A percentile compares a stretch with the other conserved stretches of the same genome.
These are phyloP conservation scores for Urocitellus parryii DNA, from an alignment of 2,113 vertebrate species.

Conservation along the genomic window DNA sequence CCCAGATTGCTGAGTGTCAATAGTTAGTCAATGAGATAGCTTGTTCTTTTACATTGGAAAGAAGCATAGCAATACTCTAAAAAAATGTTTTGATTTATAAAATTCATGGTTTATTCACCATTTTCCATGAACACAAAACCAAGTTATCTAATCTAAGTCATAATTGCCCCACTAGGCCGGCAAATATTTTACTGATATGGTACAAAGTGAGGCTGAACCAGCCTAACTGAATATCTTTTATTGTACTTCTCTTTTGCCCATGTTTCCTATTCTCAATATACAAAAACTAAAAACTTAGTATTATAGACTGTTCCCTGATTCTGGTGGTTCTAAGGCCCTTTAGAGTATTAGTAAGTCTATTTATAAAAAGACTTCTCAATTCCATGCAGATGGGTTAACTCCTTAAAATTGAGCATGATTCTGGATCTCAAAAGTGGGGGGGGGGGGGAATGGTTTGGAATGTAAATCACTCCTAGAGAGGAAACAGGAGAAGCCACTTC, in stretches of 20 bases:
- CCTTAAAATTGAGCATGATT: background rate
- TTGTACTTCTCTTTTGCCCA: fast-evolving
- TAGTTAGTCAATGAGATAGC: background rate
- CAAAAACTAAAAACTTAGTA: background rate
- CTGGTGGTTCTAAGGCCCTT: background rate
- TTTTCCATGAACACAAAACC: background rate
- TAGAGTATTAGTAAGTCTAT: background rate
- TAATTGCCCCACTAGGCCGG: background rate
- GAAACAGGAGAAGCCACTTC: background rate
- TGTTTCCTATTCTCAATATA: background rate
- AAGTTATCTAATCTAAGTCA: background rate
- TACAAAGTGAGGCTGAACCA: background rate
- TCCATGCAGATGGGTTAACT: background rate
- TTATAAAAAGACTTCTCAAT: background rate
- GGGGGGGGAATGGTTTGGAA: background rate
- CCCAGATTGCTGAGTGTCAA: background rate
- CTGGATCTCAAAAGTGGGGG: background rate
- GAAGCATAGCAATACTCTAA: background rate
- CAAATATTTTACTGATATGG: background rate
- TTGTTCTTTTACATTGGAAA: constrained; percentile 51
- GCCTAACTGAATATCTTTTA: background rate
- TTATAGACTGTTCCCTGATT: background rate
- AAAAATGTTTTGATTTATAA: too few species aligned
- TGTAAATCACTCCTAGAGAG: background rate
- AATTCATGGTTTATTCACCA: background rate